phyloP scores from a whole-genome alignment of 2,113 vertebrate genomes.

The Cyprinodon brontotheroides region DNA sequence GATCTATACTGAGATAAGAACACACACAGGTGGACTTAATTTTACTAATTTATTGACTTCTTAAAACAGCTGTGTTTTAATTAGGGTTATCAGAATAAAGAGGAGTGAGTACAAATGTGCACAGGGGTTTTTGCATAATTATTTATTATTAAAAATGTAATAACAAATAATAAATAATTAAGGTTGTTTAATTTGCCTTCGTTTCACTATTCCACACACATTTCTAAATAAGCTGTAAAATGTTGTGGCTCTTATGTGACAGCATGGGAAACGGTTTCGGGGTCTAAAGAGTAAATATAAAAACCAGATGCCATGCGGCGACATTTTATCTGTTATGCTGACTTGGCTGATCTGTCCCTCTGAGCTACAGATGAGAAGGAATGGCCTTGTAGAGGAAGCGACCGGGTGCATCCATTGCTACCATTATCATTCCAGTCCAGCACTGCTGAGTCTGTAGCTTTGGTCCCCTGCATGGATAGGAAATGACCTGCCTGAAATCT shows the following conservation, averaged over 20 bases:
- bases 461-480: slow-evolving; percentile 33
- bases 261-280: not conserved
- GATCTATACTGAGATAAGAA: not conserved
- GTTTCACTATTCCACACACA: no score
- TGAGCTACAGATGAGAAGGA: slow-evolving; percentile 61
- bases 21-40: no score
- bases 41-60: no score
- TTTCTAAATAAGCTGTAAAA: no score
- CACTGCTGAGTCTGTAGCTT: slow-evolving; percentile 38
- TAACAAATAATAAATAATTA: no score
- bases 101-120: no score
- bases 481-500: slow-evolving; percentile 61
- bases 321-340: slow-evolving; percentile 60
- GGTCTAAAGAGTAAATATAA: slow-evolving; percentile 28
- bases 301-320: slow-evolving; percentile 21
- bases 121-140: no score
- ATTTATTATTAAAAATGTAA: no score
- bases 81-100: no score
- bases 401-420: slow-evolving; percentile 46
- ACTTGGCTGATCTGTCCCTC: slow-evolving; percentile 63
- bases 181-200: no score
- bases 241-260: no score
- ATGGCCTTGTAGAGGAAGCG: slow-evolving; percentile 35
- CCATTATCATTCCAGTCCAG: slow-evolving; percentile 47
- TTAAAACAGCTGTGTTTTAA: no score